Conservation (phyloP, 2,113 vertebrate species). For the Callithrix jacchus region DNA sequence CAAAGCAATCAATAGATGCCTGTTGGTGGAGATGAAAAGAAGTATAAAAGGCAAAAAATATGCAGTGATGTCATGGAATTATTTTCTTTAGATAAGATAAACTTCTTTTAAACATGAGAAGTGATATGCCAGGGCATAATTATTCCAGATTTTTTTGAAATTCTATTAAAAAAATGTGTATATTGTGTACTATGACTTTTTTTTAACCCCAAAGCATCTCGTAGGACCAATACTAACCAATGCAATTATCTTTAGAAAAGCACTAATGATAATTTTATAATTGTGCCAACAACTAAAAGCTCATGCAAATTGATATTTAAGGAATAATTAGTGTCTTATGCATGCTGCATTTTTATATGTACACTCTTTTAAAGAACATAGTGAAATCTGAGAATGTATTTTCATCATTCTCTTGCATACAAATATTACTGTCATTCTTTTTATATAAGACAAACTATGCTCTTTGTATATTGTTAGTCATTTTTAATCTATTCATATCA, state of each 20-base stretch:
- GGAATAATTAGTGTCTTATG: not conserved
- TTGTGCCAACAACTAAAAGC: not conserved
- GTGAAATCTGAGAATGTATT: not conserved
- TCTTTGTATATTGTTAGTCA: not conserved
- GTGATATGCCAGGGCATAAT: not conserved
- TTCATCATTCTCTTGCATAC: not conserved
- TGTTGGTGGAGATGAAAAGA: not conserved
- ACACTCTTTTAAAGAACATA: not conserved
- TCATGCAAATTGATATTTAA: not conserved
- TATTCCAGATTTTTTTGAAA: not conserved
- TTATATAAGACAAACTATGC: not conserved
- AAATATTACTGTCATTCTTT: not conserved
- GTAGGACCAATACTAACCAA: not conserved
- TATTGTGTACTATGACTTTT: not conserved
- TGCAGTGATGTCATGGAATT: not conserved
- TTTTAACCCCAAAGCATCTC: not conserved
- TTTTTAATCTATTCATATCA: not conserved
- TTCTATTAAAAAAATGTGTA: not conserved
- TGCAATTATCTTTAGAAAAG: constrained; percentile 24
- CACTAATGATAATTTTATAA: not conserved
- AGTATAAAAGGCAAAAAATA: not conserved
- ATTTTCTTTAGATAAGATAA: not conserved
- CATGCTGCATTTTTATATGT: not conserved
- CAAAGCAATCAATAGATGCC: not conserved
- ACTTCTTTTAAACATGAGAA: not conserved